phyloP scores from a whole-genome alignment of 2,113 vertebrate genomes.

The Bagarius yarrelli region DNA sequence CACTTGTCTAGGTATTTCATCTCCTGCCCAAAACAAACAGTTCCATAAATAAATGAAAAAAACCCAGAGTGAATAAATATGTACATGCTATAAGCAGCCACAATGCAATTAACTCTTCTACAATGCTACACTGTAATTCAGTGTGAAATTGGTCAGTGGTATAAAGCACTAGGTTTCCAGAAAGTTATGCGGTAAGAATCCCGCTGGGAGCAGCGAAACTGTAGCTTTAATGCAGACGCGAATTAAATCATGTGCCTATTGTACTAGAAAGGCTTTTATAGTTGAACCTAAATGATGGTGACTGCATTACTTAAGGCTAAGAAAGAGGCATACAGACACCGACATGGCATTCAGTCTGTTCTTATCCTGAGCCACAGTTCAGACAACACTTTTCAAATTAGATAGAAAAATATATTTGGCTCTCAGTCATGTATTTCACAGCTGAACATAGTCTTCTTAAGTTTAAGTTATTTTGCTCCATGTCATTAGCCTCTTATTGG shows the following conservation, averaged over 20 bases:
- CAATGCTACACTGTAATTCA: constrained; percentile 27
- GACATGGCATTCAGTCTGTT: constrained; percentile 18
- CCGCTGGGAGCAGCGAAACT: background rate
- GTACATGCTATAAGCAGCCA: constrained; percentile 31
- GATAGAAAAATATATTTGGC: constrained; percentile 21
- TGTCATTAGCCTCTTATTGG: constrained; percentile 16
- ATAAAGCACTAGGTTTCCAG: constrained; percentile 10
- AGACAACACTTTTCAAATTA: constrained; percentile 35
- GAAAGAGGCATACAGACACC: background rate
- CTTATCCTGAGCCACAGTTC: constrained; percentile 17
- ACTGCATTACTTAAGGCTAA: constrained; percentile 23
- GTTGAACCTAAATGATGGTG: constrained; percentile 36
- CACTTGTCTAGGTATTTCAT: constrained; percentile 16
- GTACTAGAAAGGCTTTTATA: constrained; percentile 21
- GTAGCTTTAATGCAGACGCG: background rate
- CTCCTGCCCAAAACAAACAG: constrained; percentile 27
- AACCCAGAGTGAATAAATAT: constrained; percentile 16
- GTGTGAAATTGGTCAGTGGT: constrained; percentile 27
- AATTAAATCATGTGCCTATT: constrained; percentile 26
- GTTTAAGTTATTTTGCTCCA: constrained; percentile 7
- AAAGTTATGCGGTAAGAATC: constrained; percentile 18
- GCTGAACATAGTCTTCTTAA: background rate
- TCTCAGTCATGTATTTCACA: constrained; percentile 27
- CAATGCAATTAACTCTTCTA: constrained; percentile 33
- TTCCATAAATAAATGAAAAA: constrained; percentile 26